Percentiles rank a stretch among this genome's conserved stretches.
These are phyloP conservation scores for Dipodomys merriami DNA, from an alignment of 2,113 vertebrate species.

Conservation along the genomic window DNA sequence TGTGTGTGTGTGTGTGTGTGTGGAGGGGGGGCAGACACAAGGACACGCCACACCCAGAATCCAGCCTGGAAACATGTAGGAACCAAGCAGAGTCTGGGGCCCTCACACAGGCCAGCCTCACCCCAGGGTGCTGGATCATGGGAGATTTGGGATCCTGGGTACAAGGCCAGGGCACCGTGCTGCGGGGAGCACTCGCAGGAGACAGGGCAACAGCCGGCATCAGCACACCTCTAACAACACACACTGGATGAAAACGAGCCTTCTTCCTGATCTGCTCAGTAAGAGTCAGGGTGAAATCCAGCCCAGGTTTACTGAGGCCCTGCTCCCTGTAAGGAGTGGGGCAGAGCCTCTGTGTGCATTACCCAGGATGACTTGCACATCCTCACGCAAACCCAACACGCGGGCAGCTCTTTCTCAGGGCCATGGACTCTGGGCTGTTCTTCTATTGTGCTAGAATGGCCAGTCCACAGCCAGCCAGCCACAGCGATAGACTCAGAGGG, in stretches of 20 bases:
- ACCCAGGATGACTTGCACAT: not conserved
- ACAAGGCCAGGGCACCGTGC: not conserved
- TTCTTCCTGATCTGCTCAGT: rapidly evolving
- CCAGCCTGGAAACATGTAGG: not conserved
- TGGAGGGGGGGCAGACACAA: rapidly evolving
- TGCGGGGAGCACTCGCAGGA: rapidly evolving
- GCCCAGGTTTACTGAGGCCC: not conserved
- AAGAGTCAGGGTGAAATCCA: not conserved
- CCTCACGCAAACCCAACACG: too few relatives aligned
- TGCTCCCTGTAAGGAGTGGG: not conserved
- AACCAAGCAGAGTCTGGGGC: not conserved
- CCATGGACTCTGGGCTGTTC: not conserved
- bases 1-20: too few relatives aligned
- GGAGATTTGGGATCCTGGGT: not conserved
- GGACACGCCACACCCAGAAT: not conserved
- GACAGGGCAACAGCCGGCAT: not conserved
- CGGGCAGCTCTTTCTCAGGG: not conserved
- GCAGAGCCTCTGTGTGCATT: not conserved
- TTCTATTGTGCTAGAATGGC: not conserved
- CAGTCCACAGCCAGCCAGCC: not conserved
- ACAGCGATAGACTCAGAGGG: not conserved
- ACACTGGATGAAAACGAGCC: not conserved
- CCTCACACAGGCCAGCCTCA: rapidly evolving
- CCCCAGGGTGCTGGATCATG: not conserved
- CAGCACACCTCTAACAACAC: not conserved